These are phyloP conservation scores for Telmatherina bonti DNA, from an alignment of 2,797 vertebrate genomes.

Conservation along the genomic window DNA sequence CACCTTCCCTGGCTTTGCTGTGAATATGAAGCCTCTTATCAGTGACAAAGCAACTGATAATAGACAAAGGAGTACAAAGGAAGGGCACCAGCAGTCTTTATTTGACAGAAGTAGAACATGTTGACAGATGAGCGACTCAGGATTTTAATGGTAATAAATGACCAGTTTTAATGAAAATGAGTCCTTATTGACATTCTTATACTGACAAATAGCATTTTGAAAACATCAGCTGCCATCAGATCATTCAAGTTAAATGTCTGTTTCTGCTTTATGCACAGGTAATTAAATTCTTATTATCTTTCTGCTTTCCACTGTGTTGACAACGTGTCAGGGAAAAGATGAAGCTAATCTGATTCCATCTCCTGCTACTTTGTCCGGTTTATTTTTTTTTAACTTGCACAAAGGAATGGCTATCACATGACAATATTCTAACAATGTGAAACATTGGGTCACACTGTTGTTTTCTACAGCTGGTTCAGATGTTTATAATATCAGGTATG, in stretches of 20 bases:
- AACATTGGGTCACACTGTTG: not conserved
- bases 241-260: constrained; percentile 9
- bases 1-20: not conserved
- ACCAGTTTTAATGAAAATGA: constrained; percentile 3
- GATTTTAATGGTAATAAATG: constrained; percentile 3
- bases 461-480: not conserved
- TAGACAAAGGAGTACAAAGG: not conserved
- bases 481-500: not conserved
- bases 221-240: not conserved
- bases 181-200: not conserved
- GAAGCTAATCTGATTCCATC: not conserved
- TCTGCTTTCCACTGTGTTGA: not conserved
- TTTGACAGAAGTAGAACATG: constrained; percentile 35
- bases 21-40: not conserved
- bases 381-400: constrained; percentile 3
- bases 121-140: constrained; percentile 33
- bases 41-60: constrained; percentile 13
- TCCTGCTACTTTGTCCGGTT: constrained; percentile 3
- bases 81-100: not conserved
- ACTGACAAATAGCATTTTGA: not conserved
- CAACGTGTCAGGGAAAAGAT: not conserved
- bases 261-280: not conserved
- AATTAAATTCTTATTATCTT: not conserved
- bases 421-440: not conserved
- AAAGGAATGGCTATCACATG: not conserved